These are phyloP conservation scores for Edolisoma coerulescens DNA, from an alignment of 2,113 vertebrate species.

Conservation along the genomic window DNA sequence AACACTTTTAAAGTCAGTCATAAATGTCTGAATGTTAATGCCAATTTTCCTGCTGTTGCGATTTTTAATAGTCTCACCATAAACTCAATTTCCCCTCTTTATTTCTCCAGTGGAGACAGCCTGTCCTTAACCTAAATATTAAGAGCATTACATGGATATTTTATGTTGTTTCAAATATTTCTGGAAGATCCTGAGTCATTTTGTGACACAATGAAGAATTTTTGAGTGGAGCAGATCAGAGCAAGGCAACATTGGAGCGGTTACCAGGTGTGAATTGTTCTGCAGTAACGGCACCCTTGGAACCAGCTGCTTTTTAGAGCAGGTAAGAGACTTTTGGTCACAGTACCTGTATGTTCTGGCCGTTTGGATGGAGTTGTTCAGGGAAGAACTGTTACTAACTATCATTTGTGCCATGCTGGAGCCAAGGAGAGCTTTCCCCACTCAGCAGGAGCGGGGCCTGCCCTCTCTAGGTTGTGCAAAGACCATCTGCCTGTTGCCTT, in stretches of 20 bases:
- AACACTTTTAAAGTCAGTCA: neutral
- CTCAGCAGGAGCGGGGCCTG: neutral
- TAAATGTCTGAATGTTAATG: neutral
- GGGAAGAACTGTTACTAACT: neutral
- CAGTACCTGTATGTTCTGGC: rapidly evolving
- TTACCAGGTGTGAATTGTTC: neutral
- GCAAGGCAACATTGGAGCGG: neutral
- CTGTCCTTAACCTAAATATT: neutral
- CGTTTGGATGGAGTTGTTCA: neutral
- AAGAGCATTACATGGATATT: neutral
- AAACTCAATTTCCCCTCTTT: neutral
- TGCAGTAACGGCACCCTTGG: neutral
- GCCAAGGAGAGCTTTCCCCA: neutral
- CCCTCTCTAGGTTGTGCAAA: neutral
- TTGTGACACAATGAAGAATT: neutral
- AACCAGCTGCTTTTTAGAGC: neutral
- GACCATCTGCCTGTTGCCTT: conserved; percentile 48
- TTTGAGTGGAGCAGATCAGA: neutral
- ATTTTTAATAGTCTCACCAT: neutral
- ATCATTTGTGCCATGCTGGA: neutral
- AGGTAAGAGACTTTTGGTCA: neutral
- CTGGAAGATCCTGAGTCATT: neutral
- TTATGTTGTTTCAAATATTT: neutral
- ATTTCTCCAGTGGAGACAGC: neutral
- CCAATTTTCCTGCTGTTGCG: neutral